Evolutionary conservation across 1,140 invertebrate species (phyloP).

Genomic region (Eciton burchellii): DNA sequence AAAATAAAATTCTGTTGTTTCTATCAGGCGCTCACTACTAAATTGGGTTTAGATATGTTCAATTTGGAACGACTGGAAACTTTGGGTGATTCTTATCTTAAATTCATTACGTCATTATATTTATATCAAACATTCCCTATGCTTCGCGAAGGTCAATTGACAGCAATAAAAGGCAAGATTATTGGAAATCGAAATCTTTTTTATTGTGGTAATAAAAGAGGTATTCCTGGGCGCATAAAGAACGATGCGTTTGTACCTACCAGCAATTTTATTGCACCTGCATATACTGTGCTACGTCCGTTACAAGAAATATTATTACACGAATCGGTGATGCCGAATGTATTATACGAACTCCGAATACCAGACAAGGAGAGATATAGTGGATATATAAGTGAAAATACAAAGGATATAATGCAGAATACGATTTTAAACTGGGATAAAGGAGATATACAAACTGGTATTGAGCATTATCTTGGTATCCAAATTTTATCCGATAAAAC

Average conservation of each 20-base stretch:
- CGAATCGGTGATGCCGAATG: conserved; percentile 78
- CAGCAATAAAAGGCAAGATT: conserved; percentile 90
- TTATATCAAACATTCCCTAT: conserved; percentile 89
- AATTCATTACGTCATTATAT: conserved; percentile 91
- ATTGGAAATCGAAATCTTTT: conserved; percentile 94
- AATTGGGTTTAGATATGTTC: conserved; percentile 91
- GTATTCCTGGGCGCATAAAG: conserved; percentile 87
- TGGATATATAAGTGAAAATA: conserved; percentile 79
- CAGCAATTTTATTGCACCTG: conserved; percentile 90
- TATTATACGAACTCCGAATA: conserved; percentile 84
- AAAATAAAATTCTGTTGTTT: conserved; percentile 14
- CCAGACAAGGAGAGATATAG: conserved; percentile 80
- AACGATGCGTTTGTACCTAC: conserved; percentile 88
- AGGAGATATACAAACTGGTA: conserved; percentile 76
- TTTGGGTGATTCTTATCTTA: conserved; percentile 95
- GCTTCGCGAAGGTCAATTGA: conserved; percentile 92
- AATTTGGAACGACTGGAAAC: conserved; percentile 94
- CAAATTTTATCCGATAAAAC: conserved; percentile 88
- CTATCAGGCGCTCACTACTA: conserved; percentile 89
- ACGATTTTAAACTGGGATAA: conserved; percentile 74
- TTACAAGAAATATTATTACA: conserved; percentile 75
- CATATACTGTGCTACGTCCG: conserved; percentile 78
- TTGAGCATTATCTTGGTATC: conserved; percentile 83
- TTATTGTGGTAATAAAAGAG: conserved; percentile 87
- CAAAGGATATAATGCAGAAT: conserved; percentile 63